Evolutionary conservation across 2,113 vertebrate species (phyloP).

Genomic region (Colistium nudipinnis): DNA sequence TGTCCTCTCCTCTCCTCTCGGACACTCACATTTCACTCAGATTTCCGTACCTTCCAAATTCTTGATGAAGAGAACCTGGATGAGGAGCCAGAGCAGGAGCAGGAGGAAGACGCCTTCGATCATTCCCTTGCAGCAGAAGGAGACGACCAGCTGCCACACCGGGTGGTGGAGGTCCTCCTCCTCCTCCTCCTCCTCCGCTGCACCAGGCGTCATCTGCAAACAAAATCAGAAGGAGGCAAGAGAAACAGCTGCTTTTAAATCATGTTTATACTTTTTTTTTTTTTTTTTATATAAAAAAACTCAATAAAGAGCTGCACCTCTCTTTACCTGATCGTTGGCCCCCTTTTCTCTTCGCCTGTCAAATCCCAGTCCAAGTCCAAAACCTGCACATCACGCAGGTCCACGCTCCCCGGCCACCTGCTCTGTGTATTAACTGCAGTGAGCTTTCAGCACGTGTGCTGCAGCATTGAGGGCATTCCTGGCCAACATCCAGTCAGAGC

Average conservation of each 20-base stretch:
- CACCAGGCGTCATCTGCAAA: neutral
- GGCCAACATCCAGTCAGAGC: slow-evolving; percentile 20
- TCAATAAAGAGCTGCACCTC: neutral
- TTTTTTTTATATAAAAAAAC: too few relatives aligned
- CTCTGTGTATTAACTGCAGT: slow-evolving; percentile 19
- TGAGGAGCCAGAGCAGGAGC: slow-evolving; percentile 35
- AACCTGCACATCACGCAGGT: too few relatives aligned
- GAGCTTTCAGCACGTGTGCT: slow-evolving; percentile 14
- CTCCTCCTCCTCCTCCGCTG: neutral
- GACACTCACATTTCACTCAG: neutral
- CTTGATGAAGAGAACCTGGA: slow-evolving; percentile 22
- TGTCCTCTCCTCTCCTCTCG: neutral
- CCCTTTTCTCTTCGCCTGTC: neutral
- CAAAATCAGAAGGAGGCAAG: too few relatives aligned
- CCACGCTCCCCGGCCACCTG: slow-evolving; percentile 8
- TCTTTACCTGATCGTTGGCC: neutral
- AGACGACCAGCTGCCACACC: slow-evolving; percentile 20
- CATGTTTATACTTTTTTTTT: too few relatives aligned
- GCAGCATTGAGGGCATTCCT: slow-evolving; percentile 27
- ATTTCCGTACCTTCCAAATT: slow-evolving; percentile 12
- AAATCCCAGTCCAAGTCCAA: neutral
- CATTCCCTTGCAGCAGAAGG: slow-evolving; percentile 35
- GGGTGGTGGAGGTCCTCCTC: neutral
- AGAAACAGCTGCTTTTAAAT: too few relatives aligned
- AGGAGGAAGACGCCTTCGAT: slow-evolving; percentile 13